A percentile compares a stretch with the other conserved stretches of the same genome.
phyloP scores from a whole-genome alignment of 1,140 invertebrate species.

The Choristoneura fumiferana region DNA sequence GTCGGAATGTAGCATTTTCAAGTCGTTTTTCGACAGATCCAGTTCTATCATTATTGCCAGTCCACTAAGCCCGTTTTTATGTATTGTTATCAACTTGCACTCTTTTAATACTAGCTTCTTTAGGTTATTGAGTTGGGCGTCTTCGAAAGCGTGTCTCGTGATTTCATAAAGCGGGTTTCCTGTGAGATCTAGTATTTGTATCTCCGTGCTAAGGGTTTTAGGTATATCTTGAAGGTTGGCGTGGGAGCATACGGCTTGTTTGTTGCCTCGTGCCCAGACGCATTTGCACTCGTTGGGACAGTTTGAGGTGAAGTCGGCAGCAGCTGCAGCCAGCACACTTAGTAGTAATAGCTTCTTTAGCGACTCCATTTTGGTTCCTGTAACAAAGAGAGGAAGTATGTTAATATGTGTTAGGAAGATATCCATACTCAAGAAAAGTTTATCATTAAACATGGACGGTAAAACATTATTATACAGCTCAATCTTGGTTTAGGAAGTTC shows the following conservation, averaged over 20 bases:
- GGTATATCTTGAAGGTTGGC: constrained; percentile 84
- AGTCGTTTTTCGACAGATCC: constrained; percentile 88
- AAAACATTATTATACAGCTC: too few species aligned
- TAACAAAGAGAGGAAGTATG: constrained; percentile 43
- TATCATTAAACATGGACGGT: too few species aligned
- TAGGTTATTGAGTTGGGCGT: constrained; percentile 85
- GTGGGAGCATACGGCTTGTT: constrained; percentile 87
- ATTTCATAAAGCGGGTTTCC: constrained; percentile 85
- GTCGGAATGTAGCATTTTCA: constrained; percentile 83
- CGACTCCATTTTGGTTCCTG: constrained; percentile 55
- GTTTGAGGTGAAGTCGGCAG: constrained; percentile 67
- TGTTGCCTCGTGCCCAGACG: constrained; percentile 89
- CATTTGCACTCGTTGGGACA: constrained; percentile 83
- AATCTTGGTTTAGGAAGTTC: too few species aligned
- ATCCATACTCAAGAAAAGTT: too few species aligned
- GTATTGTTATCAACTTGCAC: constrained; percentile 84
- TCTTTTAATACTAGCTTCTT: constrained; percentile 88
- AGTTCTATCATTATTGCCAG: constrained; percentile 91
- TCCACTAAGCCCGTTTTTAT: constrained; percentile 86
- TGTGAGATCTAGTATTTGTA: constrained; percentile 88
- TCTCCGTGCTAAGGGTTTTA: constrained; percentile 83
- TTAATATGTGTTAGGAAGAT: too few species aligned
- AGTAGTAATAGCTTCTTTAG: constrained; percentile 38
- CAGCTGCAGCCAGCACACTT: constrained; percentile 35
- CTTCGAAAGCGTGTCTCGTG: constrained; percentile 82